phyloP scores from a whole-genome alignment of 2,797 vertebrate species.

The Sarcoramphus papa region DNA sequence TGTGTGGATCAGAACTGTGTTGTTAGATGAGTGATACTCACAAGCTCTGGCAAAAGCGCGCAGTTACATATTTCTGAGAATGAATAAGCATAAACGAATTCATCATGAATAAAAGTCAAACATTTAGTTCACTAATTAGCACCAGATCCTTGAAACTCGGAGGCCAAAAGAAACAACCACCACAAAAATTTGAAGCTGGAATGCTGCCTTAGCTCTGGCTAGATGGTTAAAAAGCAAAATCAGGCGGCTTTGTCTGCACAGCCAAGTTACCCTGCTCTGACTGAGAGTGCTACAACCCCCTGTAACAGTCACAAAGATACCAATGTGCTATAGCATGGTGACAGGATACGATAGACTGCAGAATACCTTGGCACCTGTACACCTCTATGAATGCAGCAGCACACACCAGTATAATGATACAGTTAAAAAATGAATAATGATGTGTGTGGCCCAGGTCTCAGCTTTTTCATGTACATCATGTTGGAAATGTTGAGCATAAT shows the following conservation, averaged over 20 bases:
- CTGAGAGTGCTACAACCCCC: background rate
- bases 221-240: background rate
- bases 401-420: accelerated
- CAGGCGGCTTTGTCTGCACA: background rate
- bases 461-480: background rate
- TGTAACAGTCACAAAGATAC: background rate
- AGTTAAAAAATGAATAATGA: background rate
- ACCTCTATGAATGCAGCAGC: background rate
- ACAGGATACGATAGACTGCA: background rate
- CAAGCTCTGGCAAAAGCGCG: background rate
- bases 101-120: background rate
- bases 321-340: accelerated
- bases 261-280: background rate
- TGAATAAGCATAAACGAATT: constrained; percentile 23
- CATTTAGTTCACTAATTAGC: constrained; percentile 2
- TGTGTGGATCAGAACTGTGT: background rate
- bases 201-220: background rate
- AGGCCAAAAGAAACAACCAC: constrained; percentile 14
- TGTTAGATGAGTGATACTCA: background rate
- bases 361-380: background rate
- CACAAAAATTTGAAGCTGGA: background rate
- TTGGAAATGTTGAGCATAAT: background rate
- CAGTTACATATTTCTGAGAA: background rate
- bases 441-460: background rate
- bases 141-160: constrained; percentile 3